Evolutionary conservation across 1,140 invertebrate genomes (phyloP).

Genomic region (Scylla paramamosain): DNA sequence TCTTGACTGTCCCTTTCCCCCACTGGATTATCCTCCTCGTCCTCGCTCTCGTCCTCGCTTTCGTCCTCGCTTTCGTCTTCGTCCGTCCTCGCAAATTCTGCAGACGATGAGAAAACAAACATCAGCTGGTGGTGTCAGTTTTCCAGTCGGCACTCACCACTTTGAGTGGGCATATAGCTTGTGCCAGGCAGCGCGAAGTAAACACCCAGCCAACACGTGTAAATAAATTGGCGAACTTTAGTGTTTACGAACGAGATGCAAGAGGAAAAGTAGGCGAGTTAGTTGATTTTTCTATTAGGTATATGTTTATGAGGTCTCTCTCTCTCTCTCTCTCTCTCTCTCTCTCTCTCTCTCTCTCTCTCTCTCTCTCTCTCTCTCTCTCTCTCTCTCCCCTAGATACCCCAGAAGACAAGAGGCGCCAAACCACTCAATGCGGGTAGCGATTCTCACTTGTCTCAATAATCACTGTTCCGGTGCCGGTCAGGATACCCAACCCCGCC

Average conservation of each 20-base stretch:
- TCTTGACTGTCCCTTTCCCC: background rate
- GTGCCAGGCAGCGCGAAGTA: background rate
- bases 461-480: background rate
- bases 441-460: constrained; percentile 22
- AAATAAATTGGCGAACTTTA: background rate
- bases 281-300: too few relatives aligned
- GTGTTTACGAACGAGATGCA: too few relatives aligned
- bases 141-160: background rate
- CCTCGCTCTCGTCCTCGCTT: background rate
- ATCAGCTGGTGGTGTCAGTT: background rate
- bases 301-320: too few relatives aligned
- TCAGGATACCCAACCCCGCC: constrained; percentile 4
- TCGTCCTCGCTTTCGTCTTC: too few relatives aligned
- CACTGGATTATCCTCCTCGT: background rate
- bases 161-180: background rate
- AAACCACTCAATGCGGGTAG: background rate
- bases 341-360: too few relatives aligned
- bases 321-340: too few relatives aligned
- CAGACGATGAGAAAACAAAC: background rate
- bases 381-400: too few relatives aligned
- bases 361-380: too few relatives aligned
- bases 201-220: background rate
- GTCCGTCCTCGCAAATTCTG: background rate
- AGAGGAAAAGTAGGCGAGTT: too few relatives aligned
- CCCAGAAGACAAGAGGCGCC: background rate